Conservation (phyloP, 2,797 vertebrate species). For the Acanthurus tractus region DNA sequence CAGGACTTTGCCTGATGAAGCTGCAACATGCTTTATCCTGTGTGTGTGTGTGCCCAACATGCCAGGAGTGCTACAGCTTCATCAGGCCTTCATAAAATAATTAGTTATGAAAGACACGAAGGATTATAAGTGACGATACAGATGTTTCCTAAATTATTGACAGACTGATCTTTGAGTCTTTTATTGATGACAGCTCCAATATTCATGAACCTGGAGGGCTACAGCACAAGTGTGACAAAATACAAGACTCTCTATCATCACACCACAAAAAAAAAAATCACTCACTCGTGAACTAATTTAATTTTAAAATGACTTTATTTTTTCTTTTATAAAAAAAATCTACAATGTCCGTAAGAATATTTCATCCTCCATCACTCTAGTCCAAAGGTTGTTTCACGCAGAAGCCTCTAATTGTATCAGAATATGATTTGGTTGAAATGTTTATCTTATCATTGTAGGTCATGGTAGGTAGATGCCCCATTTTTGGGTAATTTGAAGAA, state of each 20-base stretch:
- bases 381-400: no score
- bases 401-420: not conserved
- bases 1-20: conserved; percentile 2
- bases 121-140: conserved; percentile 4
- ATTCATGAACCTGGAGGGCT: not conserved
- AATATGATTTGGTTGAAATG: not conserved
- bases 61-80: conserved; percentile 5
- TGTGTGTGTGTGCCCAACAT: conserved; percentile 11
- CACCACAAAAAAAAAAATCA: not conserved
- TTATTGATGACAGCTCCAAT: not conserved
- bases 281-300: no score
- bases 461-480: no score
- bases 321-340: not conserved
- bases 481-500: not conserved
- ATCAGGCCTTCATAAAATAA: conserved; percentile 22
- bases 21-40: conserved; percentile 18
- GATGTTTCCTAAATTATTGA: conserved; percentile 5
- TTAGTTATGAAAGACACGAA: conserved; percentile 3
- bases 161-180: not conserved
- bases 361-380: not conserved
- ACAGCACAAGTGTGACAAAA: not conserved
- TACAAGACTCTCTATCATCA: not conserved
- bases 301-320: not conserved
- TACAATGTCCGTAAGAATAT: not conserved
- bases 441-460: not conserved